These are phyloP conservation scores for Trichogramma pretiosum DNA, from an alignment of 1,140 invertebrate genomes.

Conservation along the genomic window DNA sequence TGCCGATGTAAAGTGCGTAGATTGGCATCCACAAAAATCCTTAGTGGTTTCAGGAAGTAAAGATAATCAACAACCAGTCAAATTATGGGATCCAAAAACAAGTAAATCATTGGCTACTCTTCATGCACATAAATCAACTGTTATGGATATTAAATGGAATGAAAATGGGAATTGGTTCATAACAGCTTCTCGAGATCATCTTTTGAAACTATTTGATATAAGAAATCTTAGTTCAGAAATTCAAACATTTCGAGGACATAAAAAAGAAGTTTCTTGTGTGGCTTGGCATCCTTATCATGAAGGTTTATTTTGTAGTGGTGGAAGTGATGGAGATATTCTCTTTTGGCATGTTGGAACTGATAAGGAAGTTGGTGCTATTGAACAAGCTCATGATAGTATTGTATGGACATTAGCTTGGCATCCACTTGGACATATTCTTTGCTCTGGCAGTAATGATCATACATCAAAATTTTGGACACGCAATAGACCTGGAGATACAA, in stretches of 20 bases:
- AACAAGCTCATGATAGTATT: constrained; percentile 97
- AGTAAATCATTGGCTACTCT: constrained; percentile 80
- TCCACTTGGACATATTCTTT: constrained; percentile 95
- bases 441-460: constrained; percentile 96
- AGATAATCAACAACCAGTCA: constrained; percentile 99
- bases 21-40: constrained; percentile 98
- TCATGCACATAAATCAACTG: constrained; percentile 98
- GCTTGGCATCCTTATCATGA: constrained; percentile 98
- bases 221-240: constrained; percentile 88
- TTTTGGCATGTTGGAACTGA: constrained; percentile 98
- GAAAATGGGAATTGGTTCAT: constrained; percentile 98
- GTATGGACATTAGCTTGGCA: constrained; percentile 99
- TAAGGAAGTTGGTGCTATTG: constrained; percentile 95
- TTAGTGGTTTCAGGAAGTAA: constrained; percentile 97
- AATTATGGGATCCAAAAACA: constrained; percentile 97
- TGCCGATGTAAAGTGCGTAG: constrained; percentile 98
- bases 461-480: constrained; percentile 99
- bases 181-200: constrained; percentile 95
- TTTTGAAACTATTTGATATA: constrained; percentile 97
- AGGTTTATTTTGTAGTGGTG: constrained; percentile 89
- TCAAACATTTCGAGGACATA: constrained; percentile 95
- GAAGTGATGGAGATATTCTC: constrained; percentile 93
- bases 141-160: constrained; percentile 99
- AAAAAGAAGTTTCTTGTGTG: constrained; percentile 95
- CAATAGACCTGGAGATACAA: constrained; percentile 94